phyloP scores from a whole-genome alignment of 2,888 invertebrate species.

The Nomada fucata region DNA sequence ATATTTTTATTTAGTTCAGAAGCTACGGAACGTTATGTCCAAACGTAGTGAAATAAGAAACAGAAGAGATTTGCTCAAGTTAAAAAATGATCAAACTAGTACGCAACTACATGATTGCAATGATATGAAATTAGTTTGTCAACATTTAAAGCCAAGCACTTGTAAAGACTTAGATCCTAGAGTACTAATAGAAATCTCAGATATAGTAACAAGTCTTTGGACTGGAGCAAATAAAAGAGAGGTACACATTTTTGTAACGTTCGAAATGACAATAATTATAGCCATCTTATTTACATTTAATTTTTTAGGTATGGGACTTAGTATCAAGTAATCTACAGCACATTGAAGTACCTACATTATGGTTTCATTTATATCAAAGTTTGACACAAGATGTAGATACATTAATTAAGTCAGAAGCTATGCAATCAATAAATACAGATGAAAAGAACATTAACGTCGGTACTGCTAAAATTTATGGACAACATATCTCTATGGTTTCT shows the following conservation, averaged over 20 bases:
- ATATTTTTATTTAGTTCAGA: slow-evolving; percentile 67
- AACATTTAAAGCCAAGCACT: slow-evolving; percentile 76
- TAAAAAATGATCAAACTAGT: slow-evolving; percentile 73
- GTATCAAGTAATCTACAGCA: slow-evolving; percentile 71
- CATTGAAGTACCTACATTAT: slow-evolving; percentile 75
- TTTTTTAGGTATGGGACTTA: slow-evolving; percentile 73
- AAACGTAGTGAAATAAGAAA: slow-evolving; percentile 57
- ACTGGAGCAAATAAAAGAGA: slow-evolving; percentile 75
- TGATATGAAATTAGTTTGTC: slow-evolving; percentile 76
- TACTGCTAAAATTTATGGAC: slow-evolving; percentile 73
- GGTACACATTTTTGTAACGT: slow-evolving; percentile 61
- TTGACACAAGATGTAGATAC: slow-evolving; percentile 72
- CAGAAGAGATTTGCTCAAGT: slow-evolving; percentile 72
- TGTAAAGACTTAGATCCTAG: slow-evolving; percentile 71
- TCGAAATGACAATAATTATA: slow-evolving; percentile 7
- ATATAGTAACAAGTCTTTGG: slow-evolving; percentile 72
- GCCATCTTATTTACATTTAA: slow-evolving; percentile 24
- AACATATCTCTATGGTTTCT: slow-evolving; percentile 72
- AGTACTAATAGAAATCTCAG: slow-evolving; percentile 72
- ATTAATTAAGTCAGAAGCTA: slow-evolving; percentile 69
- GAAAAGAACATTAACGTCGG: slow-evolving; percentile 69
- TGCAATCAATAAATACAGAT: slow-evolving; percentile 16
- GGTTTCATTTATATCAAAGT: slow-evolving; percentile 75
- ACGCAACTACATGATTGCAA: slow-evolving; percentile 73
- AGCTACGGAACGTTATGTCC: slow-evolving; percentile 67